Base-by-base conservation (phyloP, 1,140 invertebrate genomes). In the Drosophila pachea region DNA sequence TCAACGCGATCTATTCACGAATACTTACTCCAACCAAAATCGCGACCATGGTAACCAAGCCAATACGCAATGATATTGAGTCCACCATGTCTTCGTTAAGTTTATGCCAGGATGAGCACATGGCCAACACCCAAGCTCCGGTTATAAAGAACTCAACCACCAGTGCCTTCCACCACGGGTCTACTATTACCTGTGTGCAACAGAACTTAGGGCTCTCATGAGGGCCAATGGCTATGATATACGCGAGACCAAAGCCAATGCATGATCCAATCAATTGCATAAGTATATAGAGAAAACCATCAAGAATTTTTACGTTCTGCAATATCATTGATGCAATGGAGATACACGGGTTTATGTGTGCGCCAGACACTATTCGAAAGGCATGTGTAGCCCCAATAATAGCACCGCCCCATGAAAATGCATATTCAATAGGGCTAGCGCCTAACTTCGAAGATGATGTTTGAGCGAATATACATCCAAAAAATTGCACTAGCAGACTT, bases 311-410 rank as follows among this genome's bases (percentile, higher is more conserved):
- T 2, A 73, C 22, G 11, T 56, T 50, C 8, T 63, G 4, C 11
- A 73, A 2, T 3, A 73, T 63, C 40, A 73, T 68, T 4, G 65
- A 38, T 0, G 70, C 70, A 4, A 73, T 11, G 0, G 70, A 52
- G 3, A 73, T 53, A 29, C 53, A 58, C 0, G 70, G 70, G 55
- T 62, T 73, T 0, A 73, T 36, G 7, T 73, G 70, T 0, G 70
- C 70, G 9, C 70, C 70, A 2, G 70, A 69, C 1, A 73, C 6
- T 2, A 63, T 47, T 4, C 58, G 45, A 4, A 73, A 73, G n/a
- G 43, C 47, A 32, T 68, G 65, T 0, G 70, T 73, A 0, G 47
- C 33, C 2, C 14, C 56, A 8, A 68, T 6, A 0, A 68, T 58
- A 7, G 29, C 9, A 2, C 56, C 45, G 2, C 70, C 70, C 70